Evolutionary conservation across 2,113 vertebrate genomes (phyloP).

Genomic region (Felis chaus): DNA sequence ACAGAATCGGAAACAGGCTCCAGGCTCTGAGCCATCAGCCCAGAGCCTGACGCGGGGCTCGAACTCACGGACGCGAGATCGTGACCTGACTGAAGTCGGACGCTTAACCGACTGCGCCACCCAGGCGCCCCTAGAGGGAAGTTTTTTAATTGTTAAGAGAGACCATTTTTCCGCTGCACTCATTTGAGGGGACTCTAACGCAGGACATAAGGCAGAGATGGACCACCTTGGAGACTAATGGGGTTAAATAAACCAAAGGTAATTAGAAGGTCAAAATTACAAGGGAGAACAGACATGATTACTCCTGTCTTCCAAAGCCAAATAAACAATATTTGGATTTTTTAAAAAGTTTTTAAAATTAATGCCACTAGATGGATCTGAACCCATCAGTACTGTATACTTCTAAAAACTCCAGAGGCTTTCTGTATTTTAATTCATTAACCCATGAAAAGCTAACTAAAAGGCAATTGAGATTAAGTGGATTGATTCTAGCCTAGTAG

Average conservation of each 20-base stretch:
- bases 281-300: neutral
- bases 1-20: no score
- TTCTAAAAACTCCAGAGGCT: neutral
- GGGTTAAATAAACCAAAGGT: neutral
- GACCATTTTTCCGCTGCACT: neutral
- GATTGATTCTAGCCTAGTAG: neutral
- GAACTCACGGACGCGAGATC: no score
- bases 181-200: neutral
- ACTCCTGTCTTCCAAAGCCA: neutral
- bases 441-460: neutral
- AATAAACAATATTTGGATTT: neutral
- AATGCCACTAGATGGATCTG: neutral
- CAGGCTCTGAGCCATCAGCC: no score
- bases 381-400: neutral
- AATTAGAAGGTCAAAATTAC: neutral
- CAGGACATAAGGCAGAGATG: neutral
- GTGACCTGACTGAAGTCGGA: no score
- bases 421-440: conserved; percentile 35
- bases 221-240: neutral
- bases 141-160: neutral
- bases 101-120: no score
- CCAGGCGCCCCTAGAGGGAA: no score
- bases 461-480: neutral
- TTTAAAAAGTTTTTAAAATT: neutral
- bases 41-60: no score